Conservation (phyloP, 2,113 vertebrate species). For the Scophthalmus maximus region DNA sequence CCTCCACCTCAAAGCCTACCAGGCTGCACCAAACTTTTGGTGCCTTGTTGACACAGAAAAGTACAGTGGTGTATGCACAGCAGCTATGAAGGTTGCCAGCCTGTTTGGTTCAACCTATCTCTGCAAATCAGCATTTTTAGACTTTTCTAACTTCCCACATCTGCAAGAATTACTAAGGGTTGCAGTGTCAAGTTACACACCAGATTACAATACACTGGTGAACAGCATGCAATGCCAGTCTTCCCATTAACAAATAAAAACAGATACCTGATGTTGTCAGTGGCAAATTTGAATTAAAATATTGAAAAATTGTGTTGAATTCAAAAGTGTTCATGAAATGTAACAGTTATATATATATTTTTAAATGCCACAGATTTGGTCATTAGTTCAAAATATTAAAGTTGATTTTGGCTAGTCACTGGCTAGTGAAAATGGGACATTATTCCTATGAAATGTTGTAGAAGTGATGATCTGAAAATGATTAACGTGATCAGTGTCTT, state of each 20-base stretch:
- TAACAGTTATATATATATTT: neutral
- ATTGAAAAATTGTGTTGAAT: neutral
- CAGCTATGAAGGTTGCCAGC: slow-evolving; percentile 29
- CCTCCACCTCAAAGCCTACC: slow-evolving; percentile 1
- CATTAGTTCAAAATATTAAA: too few species aligned
- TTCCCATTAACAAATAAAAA: slow-evolving; percentile 45
- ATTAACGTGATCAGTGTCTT: too few species aligned
- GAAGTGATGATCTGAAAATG: too few species aligned
- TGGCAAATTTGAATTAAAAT: neutral
- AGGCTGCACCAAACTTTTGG: slow-evolving; percentile 2
- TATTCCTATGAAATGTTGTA: too few species aligned
- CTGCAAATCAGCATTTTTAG: slow-evolving; percentile 47
- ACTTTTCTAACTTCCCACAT: too few species aligned
- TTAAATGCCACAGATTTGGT: too few species aligned
- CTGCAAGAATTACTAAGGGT: too few species aligned
- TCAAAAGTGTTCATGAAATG: neutral
- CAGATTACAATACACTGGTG: too few species aligned
- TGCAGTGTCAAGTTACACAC: too few species aligned
- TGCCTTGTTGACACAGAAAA: too few species aligned
- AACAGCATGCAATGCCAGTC: slow-evolving; percentile 49
- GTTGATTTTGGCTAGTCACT: too few species aligned
- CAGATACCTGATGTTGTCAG: neutral
- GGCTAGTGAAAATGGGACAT: too few species aligned
- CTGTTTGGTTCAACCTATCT: slow-evolving; percentile 51
- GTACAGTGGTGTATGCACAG: slow-evolving; percentile 9